Evolutionary conservation across 2,113 vertebrate species (phyloP).

Genomic region (Cacatua alba): DNA sequence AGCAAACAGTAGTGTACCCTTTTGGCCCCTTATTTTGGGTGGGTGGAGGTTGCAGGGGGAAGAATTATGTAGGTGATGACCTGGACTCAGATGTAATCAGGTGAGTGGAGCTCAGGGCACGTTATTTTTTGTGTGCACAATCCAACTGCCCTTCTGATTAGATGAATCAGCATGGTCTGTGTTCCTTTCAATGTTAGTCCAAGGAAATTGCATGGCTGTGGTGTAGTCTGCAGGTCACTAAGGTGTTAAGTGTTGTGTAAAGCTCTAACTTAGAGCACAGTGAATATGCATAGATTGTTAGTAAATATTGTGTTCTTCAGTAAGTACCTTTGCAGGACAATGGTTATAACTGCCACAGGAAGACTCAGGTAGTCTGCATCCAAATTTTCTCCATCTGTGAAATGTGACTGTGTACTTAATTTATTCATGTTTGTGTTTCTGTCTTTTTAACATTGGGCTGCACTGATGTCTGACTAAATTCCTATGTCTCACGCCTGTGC

Average conservation of each 20-base stretch:
- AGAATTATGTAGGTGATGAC: not conserved
- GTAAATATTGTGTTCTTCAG: not conserved
- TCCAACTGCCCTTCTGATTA: not conserved
- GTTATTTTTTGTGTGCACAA: accelerated
- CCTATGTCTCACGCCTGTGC: not conserved
- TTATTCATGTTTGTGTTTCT: not conserved
- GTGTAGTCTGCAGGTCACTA: not conserved
- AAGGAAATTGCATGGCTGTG: accelerated
- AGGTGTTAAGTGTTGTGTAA: not conserved
- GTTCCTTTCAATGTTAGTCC: not conserved
- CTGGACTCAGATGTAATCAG: not conserved
- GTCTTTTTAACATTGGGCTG: not conserved
- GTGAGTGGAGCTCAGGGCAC: not conserved
- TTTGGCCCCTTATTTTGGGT: not conserved
- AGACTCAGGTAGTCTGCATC: not conserved
- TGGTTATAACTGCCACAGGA: not conserved
- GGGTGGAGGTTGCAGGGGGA: not conserved
- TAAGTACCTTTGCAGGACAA: not conserved
- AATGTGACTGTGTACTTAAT: not conserved
- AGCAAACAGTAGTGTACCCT: not conserved
- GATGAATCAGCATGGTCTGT: not conserved
- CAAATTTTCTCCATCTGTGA: not conserved
- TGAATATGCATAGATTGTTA: not conserved
- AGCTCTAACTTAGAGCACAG: not conserved
- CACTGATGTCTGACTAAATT: not conserved